Percentiles rank a stretch among this genome's conserved stretches.
phyloP scores from a whole-genome alignment of 2,888 invertebrate genomes.

The Tromatobia lineatoria region DNA sequence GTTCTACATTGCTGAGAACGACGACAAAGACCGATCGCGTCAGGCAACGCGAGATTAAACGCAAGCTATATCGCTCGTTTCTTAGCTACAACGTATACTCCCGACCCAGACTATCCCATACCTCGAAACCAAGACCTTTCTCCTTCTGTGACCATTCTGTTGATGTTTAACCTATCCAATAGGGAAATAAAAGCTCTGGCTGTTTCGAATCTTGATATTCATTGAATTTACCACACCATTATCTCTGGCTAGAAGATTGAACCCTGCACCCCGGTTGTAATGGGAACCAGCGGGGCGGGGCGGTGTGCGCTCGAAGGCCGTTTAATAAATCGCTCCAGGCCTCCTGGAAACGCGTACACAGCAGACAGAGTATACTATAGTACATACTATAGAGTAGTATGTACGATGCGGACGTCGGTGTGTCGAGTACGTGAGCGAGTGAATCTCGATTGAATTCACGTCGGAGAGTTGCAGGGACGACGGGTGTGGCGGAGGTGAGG shows the following conservation, averaged over 20 bases:
- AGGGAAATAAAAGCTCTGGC: constrained; percentile 10
- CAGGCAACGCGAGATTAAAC: constrained; percentile 68
- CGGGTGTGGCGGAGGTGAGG: constrained; percentile 39
- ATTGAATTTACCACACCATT: constrained; percentile 37
- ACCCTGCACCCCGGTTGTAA: constrained; percentile 4
- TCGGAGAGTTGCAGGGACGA: constrained; percentile 45
- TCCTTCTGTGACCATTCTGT: background rate
- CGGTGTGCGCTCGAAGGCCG: background rate
- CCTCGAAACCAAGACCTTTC: constrained; percentile 18
- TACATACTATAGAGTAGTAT: too few species aligned
- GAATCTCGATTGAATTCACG: constrained; percentile 65
- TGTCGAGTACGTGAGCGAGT: constrained; percentile 41
- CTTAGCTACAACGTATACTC: constrained; percentile 8
- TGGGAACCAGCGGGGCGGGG: background rate
- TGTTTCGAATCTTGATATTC: constrained; percentile 28
- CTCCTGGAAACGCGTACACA: constrained; percentile 28
- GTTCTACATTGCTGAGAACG: constrained; percentile 21
- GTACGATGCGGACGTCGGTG: constrained; percentile 7
- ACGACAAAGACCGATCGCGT: constrained; percentile 71
- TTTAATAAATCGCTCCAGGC: constrained; percentile 51
- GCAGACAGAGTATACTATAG: constrained; percentile 4
- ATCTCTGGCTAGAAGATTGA: constrained; percentile 25
- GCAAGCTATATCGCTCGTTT: constrained; percentile 15
- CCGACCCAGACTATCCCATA: background rate
- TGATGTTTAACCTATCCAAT: background rate